Evolutionary conservation across 2,888 invertebrate genomes (phyloP).

Genomic region (Protodeltote pygarga): DNA sequence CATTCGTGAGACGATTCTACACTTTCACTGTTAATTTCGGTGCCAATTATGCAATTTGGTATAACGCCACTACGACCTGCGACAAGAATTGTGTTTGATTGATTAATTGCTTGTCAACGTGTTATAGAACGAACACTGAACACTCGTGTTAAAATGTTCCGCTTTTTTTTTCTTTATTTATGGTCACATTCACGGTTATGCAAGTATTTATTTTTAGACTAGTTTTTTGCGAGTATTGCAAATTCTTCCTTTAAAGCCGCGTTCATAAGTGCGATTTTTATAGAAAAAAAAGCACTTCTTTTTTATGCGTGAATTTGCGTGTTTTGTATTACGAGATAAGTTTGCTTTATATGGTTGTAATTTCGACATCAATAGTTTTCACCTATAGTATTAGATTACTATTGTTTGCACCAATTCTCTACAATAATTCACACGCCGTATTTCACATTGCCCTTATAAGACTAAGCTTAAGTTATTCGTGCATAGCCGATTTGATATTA

Average conservation of each 20-base stretch:
- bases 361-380: conserved; percentile 5
- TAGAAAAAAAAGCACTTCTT: neutral
- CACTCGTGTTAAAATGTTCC: conserved; percentile 17
- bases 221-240: conserved; percentile 22
- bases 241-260: conserved; percentile 22
- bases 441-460: conserved; percentile 27
- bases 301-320: neutral
- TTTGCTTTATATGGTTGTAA: neutral
- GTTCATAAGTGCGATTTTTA: conserved; percentile 19
- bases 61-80: conserved; percentile 45
- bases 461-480: conserved; percentile 47
- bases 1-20: conserved; percentile 72
- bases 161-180: conserved; percentile 29
- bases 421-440: conserved; percentile 25
- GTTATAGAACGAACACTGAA: conserved; percentile 16
- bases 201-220: conserved; percentile 34
- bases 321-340: conserved; percentile 3
- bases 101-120: conserved; percentile 33
- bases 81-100: conserved; percentile 50
- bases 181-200: conserved; percentile 34
- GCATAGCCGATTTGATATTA: conserved; percentile 55
- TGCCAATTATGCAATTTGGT: conserved; percentile 76
- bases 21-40: conserved; percentile 81
- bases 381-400: conserved; percentile 13
- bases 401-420: conserved; percentile 22